Conservation (phyloP, 2,113 vertebrate genomes). For the Pycnonotus jocosus region DNA sequence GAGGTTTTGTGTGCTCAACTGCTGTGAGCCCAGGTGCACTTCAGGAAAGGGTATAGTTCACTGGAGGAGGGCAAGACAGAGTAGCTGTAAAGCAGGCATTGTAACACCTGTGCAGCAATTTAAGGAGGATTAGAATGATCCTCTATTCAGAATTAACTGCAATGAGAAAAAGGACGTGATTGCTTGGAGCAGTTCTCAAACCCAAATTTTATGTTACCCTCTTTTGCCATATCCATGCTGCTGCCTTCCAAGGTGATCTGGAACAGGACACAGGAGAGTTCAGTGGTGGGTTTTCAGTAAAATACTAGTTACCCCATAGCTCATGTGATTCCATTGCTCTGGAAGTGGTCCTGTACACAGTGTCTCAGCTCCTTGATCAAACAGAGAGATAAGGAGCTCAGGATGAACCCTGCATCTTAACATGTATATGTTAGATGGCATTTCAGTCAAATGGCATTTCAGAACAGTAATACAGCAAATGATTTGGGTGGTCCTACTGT, state of each 20-base stretch:
- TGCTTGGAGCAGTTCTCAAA: neutral
- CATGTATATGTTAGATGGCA: too few relatives aligned
- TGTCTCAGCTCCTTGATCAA: neutral
- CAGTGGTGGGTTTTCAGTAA: neutral
- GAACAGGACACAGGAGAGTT: neutral
- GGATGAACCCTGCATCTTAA: neutral
- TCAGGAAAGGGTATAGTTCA: constrained; percentile 32
- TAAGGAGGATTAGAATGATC: constrained; percentile 17
- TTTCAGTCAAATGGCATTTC: neutral
- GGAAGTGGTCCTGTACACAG: neutral
- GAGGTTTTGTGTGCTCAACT: constrained; percentile 45
- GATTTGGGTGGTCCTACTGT: neutral
- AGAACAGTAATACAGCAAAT: constrained; percentile 1
- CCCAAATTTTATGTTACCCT: constrained; percentile 2
- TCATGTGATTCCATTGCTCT: neutral
- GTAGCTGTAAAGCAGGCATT: constrained; percentile 7
- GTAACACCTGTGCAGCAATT: constrained; percentile 51
- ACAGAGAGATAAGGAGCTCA: neutral
- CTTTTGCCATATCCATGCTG: neutral
- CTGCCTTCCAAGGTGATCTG: neutral
- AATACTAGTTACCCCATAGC: constrained; percentile 20
- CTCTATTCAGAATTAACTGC: neutral
- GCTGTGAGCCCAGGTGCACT: constrained; percentile 51
- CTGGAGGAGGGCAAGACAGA: neutral
- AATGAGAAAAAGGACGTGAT: neutral